Evolutionary conservation across 2,797 vertebrate species (phyloP), one percentile per base, ranked within the genome.

Genomic region (Meriones psammophilus): DNA sequence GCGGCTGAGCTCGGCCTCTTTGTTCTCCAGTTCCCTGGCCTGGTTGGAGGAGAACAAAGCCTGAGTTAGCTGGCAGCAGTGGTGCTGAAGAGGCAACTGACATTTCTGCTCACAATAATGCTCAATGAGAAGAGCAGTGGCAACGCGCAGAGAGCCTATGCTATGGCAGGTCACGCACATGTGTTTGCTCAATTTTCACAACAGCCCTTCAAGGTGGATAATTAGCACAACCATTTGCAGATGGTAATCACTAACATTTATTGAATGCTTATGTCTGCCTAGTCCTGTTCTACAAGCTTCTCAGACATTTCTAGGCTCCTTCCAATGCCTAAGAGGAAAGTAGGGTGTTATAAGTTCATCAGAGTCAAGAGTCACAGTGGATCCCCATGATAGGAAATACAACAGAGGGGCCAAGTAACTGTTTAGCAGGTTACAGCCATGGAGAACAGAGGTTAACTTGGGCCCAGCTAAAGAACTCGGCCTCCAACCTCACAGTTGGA

Each of bases 11-110:
- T 99, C 99, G 9, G 97, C 97, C 92, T 99, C 99, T 96, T 98
- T 99, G 97, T 98, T 98, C 95, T 99, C 98, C 96, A 99, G 98
- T 96, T 99, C 98, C 96, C 98, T 96, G 73, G 97, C 98, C 99
- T 99, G 96, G 64, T 81, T 96, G 85, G 95, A 94, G 92, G 62
- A 98, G 90, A 90, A 97, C 93, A 97, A 83, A 97, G 95, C 12
- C 80, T 36, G 6, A 14, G 22, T 97, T 60, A 97, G 68, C 1
- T 83, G 22, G 94, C 93, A 22, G 83, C 79, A 56, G 68, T 71
- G 91, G 58, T 62, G 66, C 83, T 88, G 88, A 89, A 69, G 78
- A 46, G 68, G 77, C 15, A 0, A 62, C 28, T 33, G 87, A 77
- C 30, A 71, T 56, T 71, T 73, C 71, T 94, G 76, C 69, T 96